A percentile compares a stretch with the other conserved stretches of the same genome.
Evolutionary conservation across 1,140 invertebrate genomes (phyloP).

Genomic region (Meloidogyne hapla): DNA sequence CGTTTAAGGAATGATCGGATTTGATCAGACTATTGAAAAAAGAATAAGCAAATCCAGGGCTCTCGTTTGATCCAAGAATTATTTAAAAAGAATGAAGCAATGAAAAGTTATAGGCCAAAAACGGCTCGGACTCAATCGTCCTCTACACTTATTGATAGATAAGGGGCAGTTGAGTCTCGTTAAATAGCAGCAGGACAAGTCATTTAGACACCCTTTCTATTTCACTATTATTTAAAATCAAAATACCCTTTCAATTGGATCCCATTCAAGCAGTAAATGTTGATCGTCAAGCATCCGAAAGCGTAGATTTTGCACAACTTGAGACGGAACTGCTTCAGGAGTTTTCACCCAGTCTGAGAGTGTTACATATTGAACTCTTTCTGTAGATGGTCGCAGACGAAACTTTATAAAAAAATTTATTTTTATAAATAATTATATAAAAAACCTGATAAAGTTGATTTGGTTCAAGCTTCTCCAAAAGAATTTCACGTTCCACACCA

Average conservation of each 20-base stretch:
- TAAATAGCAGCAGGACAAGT: too few relatives aligned
- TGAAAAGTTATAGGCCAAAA: too few relatives aligned
- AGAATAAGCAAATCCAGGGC: too few relatives aligned
- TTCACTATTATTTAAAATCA: not conserved
- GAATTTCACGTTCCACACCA: not conserved
- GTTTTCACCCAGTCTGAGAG: constrained; percentile 43
- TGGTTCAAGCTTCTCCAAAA: constrained; percentile 33
- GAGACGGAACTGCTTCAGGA: constrained; percentile 31
- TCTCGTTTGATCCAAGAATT: too few relatives aligned
- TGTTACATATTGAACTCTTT: not conserved
- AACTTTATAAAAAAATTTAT: constrained; percentile 39
- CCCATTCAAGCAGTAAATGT: constrained; percentile 49
- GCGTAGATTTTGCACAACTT: constrained; percentile 41
- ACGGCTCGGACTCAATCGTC: too few relatives aligned
- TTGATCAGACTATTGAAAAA: too few relatives aligned
- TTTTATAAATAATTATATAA: not conserved
- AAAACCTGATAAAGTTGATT: constrained; percentile 47
- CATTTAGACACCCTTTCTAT: too few relatives aligned
- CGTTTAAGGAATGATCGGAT: too few relatives aligned
- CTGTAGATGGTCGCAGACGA: constrained; percentile 27
- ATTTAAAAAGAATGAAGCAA: too few relatives aligned
- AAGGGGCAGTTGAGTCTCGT: too few relatives aligned
- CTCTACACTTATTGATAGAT: too few relatives aligned
- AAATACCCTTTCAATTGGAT: constrained; percentile 45
- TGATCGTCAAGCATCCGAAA: constrained; percentile 41